Percentiles rank a stretch among this genome's conserved stretches.
Evolutionary conservation across 2,113 vertebrate genomes (phyloP).

Genomic region (Dasyornis broadbenti): DNA sequence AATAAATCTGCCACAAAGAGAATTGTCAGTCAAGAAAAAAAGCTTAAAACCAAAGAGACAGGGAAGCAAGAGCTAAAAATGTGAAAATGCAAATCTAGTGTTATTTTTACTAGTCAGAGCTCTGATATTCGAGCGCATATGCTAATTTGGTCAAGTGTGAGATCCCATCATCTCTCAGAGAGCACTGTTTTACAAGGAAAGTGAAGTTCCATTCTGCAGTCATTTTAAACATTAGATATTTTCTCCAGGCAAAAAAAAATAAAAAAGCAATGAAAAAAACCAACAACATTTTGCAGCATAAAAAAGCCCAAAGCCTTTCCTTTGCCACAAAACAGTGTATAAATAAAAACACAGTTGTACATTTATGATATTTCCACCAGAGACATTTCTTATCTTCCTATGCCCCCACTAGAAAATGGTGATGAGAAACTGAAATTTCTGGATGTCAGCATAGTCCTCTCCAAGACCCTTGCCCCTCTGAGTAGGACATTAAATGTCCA

Average conservation of each 20-base stretch:
- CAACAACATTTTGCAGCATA: not conserved
- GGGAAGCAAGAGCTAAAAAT: slow-evolving; percentile 38
- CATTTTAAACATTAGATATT: not conserved
- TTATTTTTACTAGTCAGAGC: slow-evolving; percentile 53
- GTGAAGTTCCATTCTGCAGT: not conserved
- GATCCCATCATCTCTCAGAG: slow-evolving; percentile 9
- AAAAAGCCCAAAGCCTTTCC: slow-evolving; percentile 15
- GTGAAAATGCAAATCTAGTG: slow-evolving; percentile 44
- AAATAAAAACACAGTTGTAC: not conserved
- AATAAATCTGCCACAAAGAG: slow-evolving; percentile 39
- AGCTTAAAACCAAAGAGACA: slow-evolving; percentile 49
- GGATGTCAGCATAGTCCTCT: not conserved
- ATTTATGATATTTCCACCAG: not conserved
- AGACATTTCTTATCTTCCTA: not conserved
- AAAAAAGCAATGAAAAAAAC: not conserved
- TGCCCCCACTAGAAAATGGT: not conserved
- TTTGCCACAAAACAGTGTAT: not conserved
- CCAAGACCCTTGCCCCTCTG: not conserved
- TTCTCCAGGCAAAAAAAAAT: not conserved
- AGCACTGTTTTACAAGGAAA: slow-evolving; percentile 6
- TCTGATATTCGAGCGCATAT: slow-evolving; percentile 32
- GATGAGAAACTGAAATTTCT: not conserved
- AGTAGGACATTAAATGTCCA: not conserved
- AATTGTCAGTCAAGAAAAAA: slow-evolving; percentile 33
- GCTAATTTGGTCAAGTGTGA: slow-evolving; percentile 56